These are phyloP conservation scores for Tinea pellionella DNA, from an alignment of 2,888 invertebrate species.

Conservation along the genomic window DNA sequence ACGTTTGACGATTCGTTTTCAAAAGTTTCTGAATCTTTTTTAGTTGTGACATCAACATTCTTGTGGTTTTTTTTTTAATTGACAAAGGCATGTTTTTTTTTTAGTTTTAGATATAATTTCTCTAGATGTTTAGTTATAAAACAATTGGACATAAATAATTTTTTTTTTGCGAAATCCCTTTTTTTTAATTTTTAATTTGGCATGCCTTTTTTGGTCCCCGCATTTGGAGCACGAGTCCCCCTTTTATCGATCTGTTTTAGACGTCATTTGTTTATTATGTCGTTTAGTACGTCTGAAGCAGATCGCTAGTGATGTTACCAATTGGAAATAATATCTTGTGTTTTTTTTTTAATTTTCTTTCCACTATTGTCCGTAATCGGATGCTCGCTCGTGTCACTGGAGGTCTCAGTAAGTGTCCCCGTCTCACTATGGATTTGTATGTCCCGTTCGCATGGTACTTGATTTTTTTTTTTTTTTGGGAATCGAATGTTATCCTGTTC, in stretches of 20 bases:
- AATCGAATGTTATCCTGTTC: too few relatives aligned
- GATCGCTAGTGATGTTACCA: slow-evolving; percentile 20
- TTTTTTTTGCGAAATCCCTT: slow-evolving; percentile 6
- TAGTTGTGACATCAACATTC: background rate
- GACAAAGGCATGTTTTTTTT: background rate
- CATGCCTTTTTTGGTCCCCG: slow-evolving; percentile 8
- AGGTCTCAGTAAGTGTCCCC: slow-evolving; percentile 59
- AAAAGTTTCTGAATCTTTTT: too few relatives aligned
- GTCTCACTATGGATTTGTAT: background rate
- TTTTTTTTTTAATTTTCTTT: slow-evolving; percentile 39
- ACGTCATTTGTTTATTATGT: too few relatives aligned
- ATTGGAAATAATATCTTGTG: slow-evolving; percentile 56
- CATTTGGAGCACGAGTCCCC: slow-evolving; percentile 29
- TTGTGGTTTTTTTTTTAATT: background rate
- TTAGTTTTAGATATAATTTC: too few relatives aligned
- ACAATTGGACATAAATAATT: background rate
- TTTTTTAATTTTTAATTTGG: background rate
- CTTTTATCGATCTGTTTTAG: slow-evolving; percentile 17
- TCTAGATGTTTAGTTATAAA: background rate
- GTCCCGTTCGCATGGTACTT: slow-evolving; percentile 15
- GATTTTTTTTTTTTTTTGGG: slow-evolving; percentile 7
- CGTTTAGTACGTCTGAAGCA: too few relatives aligned
- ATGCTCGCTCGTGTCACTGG: slow-evolving; percentile 60
- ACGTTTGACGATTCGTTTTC: too few relatives aligned
- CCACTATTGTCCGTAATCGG: slow-evolving; percentile 64